Evolutionary conservation across 2,113 vertebrate species (phyloP).

Genomic region (Nyctereutes procyonoides): DNA sequence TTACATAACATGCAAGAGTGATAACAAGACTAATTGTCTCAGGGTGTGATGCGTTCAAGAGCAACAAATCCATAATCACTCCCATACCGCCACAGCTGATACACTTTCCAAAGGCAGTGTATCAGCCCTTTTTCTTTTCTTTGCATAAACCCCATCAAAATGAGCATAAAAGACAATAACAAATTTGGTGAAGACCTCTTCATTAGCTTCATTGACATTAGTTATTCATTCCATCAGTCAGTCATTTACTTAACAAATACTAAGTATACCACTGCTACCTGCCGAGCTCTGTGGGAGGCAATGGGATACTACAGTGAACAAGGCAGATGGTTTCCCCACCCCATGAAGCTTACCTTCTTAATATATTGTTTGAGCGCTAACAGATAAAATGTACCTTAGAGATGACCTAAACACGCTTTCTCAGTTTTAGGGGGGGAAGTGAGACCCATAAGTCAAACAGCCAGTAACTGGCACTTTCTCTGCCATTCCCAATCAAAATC

Average conservation of each 20-base stretch:
- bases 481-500: background rate
- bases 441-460: conserved; percentile 40
- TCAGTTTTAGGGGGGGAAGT: conserved; percentile 5
- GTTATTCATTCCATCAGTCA: background rate
- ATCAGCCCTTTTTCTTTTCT: background rate
- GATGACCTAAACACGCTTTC: background rate
- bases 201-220: background rate
- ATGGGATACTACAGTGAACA: too few relatives aligned
- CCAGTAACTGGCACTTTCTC: background rate
- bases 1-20: background rate
- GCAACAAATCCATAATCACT: background rate
- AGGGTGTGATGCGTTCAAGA: background rate
- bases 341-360: background rate
- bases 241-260: background rate
- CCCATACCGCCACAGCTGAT: background rate
- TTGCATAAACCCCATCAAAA: background rate
- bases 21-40: background rate
- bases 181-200: background rate
- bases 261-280: background rate
- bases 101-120: background rate
- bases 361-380: background rate
- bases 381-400: background rate
- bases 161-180: background rate
- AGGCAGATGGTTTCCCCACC: background rate
- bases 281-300: background rate